Conservation (phyloP, 2,888 invertebrate species). For the Ectemnius cavifrons region DNA sequence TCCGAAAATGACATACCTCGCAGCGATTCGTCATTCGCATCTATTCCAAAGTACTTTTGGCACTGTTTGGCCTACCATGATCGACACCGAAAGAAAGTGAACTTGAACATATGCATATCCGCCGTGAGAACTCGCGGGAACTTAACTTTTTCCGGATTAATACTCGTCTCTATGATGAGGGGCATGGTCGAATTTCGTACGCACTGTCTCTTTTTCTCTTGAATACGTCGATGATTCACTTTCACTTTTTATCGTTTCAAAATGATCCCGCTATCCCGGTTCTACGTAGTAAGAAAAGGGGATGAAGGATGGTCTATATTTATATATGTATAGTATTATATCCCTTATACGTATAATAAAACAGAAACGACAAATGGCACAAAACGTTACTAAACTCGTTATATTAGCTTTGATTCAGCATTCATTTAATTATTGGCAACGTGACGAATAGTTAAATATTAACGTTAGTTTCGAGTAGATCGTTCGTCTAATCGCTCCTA, state of each 20-base stretch:
- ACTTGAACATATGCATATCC: too few relatives aligned
- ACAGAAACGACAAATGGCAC: constrained; percentile 67
- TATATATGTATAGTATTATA: constrained; percentile 51
- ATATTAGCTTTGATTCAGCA: constrained; percentile 65
- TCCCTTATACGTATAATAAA: constrained; percentile 53
- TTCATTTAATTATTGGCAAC: constrained; percentile 63
- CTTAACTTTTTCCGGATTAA: neutral
- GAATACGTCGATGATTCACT: constrained; percentile 35
- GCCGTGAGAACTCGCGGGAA: too few relatives aligned
- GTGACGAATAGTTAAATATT: constrained; percentile 58
- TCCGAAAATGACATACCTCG: constrained; percentile 8
- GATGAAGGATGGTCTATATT: constrained; percentile 41
- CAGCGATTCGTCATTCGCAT: constrained; percentile 5
- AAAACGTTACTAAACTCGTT: constrained; percentile 62
- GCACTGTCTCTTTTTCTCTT: neutral
- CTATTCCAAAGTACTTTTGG: constrained; percentile 44
- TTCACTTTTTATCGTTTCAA: constrained; percentile 31
- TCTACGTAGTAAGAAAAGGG: constrained; percentile 51
- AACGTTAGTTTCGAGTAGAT: constrained; percentile 51
- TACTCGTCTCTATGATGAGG: constrained; percentile 11
- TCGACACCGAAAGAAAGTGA: constrained; percentile 20
- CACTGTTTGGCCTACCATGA: constrained; percentile 55
- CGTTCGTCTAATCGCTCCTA: constrained; percentile 40
- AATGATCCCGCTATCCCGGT: constrained; percentile 40
- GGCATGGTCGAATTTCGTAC: constrained; percentile 22